Evolutionary conservation across 1,140 invertebrate species (phyloP).

Genomic region (Cydia pomonella): DNA sequence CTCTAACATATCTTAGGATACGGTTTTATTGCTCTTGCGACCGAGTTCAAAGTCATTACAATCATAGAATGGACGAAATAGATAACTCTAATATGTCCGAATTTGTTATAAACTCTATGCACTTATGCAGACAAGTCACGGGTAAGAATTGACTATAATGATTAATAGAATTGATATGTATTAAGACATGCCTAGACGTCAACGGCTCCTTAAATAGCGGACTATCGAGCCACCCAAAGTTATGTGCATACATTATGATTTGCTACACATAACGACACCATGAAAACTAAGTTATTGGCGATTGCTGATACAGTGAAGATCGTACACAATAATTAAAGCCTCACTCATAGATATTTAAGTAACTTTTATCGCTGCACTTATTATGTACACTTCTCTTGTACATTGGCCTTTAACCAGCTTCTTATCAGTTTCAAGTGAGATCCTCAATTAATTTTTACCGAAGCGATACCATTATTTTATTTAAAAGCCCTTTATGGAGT

Average conservation of each 20-base stretch:
- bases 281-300: background rate
- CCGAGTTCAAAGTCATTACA: background rate
- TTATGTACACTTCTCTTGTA: too few species aligned
- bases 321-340: too few species aligned
- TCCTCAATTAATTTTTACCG: too few species aligned
- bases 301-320: background rate
- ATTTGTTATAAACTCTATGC: background rate
- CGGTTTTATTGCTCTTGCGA: background rate
- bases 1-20: background rate
- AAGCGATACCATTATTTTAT: too few species aligned
- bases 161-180: background rate
- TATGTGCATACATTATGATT: conserved; percentile 1
- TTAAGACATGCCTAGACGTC: background rate
- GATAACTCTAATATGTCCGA: background rate
- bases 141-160: background rate
- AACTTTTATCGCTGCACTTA: too few species aligned
- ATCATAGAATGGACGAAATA: background rate
- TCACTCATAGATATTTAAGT: too few species aligned
- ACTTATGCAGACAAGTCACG: background rate
- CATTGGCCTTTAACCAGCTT: too few species aligned
- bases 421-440: too few species aligned
- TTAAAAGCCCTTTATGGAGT: too few species aligned
- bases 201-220: background rate
- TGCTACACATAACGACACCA: background rate
- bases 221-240: background rate